Base-by-base conservation (phyloP, 2,113 vertebrate species). In the Malaclemys terrapin region DNA sequence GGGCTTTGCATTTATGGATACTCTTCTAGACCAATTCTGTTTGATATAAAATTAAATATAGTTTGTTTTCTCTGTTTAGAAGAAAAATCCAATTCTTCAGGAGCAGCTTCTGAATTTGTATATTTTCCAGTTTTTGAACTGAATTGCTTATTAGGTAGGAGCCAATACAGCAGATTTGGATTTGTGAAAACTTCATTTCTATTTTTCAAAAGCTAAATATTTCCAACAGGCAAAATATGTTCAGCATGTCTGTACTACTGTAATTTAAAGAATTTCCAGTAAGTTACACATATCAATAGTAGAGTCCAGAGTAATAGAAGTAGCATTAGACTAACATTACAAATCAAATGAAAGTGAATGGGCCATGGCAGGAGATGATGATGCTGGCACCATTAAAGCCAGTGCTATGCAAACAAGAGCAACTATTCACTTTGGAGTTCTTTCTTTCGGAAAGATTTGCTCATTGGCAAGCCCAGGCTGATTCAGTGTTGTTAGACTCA, bases 341-440 rank as follows among this genome's bases (percentile, higher is more conserved):
- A 93, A 49, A 93, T 82, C 54, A 89, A 57, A 95, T 88, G 27
- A 62, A 84, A 93, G n/a, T 49, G 84, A 95, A 88, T 8, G 9
- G 6, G 22, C 42, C 52, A 29, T n/a, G 42, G 22, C 4, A 81
- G 22, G 87, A 87, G 59, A 22, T 25, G 22, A 3, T 11, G 16
- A 29, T 5, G 53, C 27, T 50, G 35, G 62, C 6, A 42, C 54
- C 57, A 80, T 59, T 57, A 53, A 10, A 35, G 42, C 52, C 57
- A 72, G 54, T 54, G 47, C 22, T 53, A 47, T 22, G n/a, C n/a
- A 91, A 89, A 90, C 13, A 85, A 52, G 22, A 89, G 27, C 62
- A 56, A 2, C 62, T 35, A 65, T 54, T 83, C 24, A 81, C 47
- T 85, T n/a, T 49, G 12, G 9, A 82, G 81, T 82, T 65, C 25